Conservation (phyloP, 2,797 vertebrate species). For the Arctocebus calabarensis region DNA sequence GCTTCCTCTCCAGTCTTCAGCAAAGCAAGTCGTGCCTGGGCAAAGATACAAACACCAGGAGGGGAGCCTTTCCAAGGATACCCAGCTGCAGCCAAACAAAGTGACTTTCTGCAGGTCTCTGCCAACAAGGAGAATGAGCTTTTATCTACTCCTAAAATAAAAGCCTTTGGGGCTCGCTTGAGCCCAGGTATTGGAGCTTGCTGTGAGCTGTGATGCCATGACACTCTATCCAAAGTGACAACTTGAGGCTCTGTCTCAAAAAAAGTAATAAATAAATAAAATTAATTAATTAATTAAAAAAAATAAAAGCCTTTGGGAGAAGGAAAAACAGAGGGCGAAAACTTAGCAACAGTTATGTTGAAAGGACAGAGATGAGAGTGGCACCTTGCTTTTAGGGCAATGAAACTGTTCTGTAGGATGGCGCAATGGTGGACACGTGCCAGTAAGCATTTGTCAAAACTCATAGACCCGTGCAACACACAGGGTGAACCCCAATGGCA, state of each 20-base stretch:
- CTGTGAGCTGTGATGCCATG: too few species aligned
- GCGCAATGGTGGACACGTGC: fast-evolving
- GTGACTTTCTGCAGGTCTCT: neutral
- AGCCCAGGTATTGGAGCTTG: too few species aligned
- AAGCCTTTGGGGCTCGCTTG: neutral
- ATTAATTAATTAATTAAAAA: too few species aligned
- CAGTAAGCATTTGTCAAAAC: neutral
- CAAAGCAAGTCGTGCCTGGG: neutral
- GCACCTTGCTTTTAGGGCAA: neutral
- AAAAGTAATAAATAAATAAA: too few species aligned
- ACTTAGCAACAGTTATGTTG: neutral
- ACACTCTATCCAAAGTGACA: too few species aligned
- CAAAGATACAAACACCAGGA: neutral
- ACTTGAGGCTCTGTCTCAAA: too few species aligned
- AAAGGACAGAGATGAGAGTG: neutral
- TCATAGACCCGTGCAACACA: neutral
- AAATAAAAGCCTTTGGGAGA: slow-evolving; percentile 61
- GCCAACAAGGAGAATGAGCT: slow-evolving; percentile 25
- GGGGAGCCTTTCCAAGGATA: neutral
- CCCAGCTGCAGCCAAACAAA: neutral
- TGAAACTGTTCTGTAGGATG: neutral
- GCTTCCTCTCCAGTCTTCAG: neutral
- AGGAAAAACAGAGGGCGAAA: neutral
- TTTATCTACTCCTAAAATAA: slow-evolving; percentile 58
- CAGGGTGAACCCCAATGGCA: neutral